A percentile compares a stretch with the other conserved stretches of the same genome.
Evolutionary conservation across 2,113 vertebrate species (phyloP).

Genomic region (Paramisgurnus dabryanus): DNA sequence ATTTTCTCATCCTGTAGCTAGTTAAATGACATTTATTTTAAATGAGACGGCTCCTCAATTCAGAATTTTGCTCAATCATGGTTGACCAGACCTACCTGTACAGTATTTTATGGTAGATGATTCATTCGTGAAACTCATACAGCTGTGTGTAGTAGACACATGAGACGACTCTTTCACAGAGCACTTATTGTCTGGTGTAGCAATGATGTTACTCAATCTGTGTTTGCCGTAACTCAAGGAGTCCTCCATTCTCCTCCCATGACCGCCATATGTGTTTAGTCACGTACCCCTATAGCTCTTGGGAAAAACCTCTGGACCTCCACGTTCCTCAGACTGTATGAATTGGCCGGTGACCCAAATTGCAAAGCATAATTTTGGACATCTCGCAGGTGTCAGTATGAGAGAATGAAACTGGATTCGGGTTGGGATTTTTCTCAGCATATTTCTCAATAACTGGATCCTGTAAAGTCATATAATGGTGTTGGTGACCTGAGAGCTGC

Average conservation of each 20-base stretch:
- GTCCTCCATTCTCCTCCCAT: conserved; percentile 15
- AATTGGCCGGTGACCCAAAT: conserved; percentile 68
- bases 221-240: neutral
- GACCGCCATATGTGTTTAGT: conserved; percentile 65
- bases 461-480: neutral
- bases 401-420: conserved; percentile 47
- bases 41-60: too few relatives aligned
- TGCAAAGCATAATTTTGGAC: conserved; percentile 43
- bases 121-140: neutral
- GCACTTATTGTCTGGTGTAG: neutral
- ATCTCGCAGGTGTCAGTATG: conserved; percentile 67
- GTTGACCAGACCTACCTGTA: too few relatives aligned
- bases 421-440: too few relatives aligned
- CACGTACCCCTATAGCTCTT: conserved; percentile 71
- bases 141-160: neutral
- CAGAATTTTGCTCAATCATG: too few relatives aligned
- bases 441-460: conserved; percentile 10
- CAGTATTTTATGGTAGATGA: too few relatives aligned
- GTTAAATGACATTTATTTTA: too few relatives aligned
- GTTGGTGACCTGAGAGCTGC: too few relatives aligned
- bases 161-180: neutral
- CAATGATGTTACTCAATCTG: neutral
- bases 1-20: too few relatives aligned
- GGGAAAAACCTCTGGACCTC: conserved; percentile 68
- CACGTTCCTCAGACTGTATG: conserved; percentile 70